Base-by-base conservation (phyloP, 2,888 invertebrate species). In the Protodeltote pygarga region DNA sequence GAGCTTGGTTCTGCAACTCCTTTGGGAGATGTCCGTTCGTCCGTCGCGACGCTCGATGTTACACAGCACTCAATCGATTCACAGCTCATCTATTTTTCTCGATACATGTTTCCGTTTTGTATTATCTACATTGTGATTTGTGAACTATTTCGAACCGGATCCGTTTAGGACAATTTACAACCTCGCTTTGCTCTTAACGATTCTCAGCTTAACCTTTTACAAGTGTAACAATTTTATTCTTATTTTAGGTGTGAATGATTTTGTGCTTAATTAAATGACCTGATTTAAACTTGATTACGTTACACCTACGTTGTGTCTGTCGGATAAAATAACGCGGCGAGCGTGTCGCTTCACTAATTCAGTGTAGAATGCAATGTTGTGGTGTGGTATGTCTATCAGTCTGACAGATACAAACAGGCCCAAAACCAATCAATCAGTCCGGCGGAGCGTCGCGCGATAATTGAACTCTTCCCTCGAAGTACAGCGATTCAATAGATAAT, bases 351-450 rank as follows among this genome's bases (percentile, higher is more conserved):
- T 80, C 78, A 80, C 81, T 82, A 82, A 86, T 85, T 81, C 80
- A 73, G 73, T 73, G 68, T 71, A 75, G 78, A 75, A 73, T 77
- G 73, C 81, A 75, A 73, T 77, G 73, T 81, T 77, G 77, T 75
- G 48, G 42, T 52, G 76, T 74, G 78, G 77, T 75, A 71, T 79
- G 80, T 83, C 85, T 76, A 82, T 85, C 85, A 77, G 76, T 69
- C 76, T 81, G 82, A 85, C 82, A 78, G 78, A 79, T 81, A 83
- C 81, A 79, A 79, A 81, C 79, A 76, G 76, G 75, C 70, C 71
- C 75, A 76, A 84, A 89, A 84, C 85, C 87, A 89, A 91, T 91
- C 91, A 87, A 89, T 91, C 89, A 87, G 84, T 65, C 72, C 80
- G 77, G 42, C 71, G 80, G 78, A 89, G 83, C 88, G 83, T 80